phyloP scores from a whole-genome alignment of 2,888 invertebrate species.

The Steinernema scapterisci region DNA sequence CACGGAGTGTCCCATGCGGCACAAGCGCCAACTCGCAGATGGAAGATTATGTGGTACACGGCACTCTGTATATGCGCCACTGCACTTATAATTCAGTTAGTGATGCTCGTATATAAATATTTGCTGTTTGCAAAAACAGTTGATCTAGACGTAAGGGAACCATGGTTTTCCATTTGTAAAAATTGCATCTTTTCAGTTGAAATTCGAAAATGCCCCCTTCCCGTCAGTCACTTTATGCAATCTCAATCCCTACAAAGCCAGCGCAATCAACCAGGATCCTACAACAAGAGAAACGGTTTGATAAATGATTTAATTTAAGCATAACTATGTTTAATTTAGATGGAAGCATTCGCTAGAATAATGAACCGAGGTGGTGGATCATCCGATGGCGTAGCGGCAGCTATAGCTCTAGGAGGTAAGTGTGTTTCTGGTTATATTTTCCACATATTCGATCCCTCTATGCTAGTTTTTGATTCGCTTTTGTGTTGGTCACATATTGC shows the following conservation, averaged over 20 bases:
- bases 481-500: not conserved
- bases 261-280: slow-evolving; percentile 59
- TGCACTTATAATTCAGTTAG: slow-evolving; percentile 53
- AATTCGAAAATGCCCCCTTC: slow-evolving; percentile 67
- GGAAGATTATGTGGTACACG: slow-evolving; percentile 60
- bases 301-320: not conserved
- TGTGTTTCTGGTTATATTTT: not conserved
- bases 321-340: slow-evolving; percentile 40
- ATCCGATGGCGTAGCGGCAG: slow-evolving; percentile 55
- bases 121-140: slow-evolving; percentile 63
- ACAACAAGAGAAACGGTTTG: slow-evolving; percentile 57
- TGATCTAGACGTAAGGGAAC: slow-evolving; percentile 63
- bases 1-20: slow-evolving; percentile 63
- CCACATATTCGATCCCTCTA: not conserved
- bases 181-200: slow-evolving; percentile 55
- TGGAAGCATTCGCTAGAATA: slow-evolving; percentile 58
- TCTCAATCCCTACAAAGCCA: slow-evolving; percentile 66
- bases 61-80: slow-evolving; percentile 58
- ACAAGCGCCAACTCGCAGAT: slow-evolving; percentile 52
- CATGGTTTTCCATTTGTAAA: too few species aligned
- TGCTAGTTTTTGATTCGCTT: not conserved
- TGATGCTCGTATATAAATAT: slow-evolving; percentile 60
- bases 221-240: slow-evolving; percentile 67
- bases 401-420: slow-evolving; percentile 37
- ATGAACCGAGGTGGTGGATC: slow-evolving; percentile 56